These are phyloP conservation scores for Pygmarrhopalites habei DNA, from an alignment of 1,140 invertebrate species.

Conservation along the genomic window DNA sequence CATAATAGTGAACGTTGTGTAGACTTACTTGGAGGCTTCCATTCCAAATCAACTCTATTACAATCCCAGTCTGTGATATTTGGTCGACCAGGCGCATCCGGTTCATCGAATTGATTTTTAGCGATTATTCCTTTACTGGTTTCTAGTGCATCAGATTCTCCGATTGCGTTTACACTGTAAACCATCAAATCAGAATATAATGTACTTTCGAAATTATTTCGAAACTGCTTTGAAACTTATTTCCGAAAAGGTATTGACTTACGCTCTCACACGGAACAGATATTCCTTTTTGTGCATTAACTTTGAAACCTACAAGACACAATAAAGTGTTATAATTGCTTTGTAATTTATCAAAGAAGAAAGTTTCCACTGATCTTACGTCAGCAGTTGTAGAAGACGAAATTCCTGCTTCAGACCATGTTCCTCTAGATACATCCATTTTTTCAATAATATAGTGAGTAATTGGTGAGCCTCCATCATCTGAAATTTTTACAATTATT, in stretches of 20 bases:
- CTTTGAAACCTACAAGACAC: constrained; percentile 53
- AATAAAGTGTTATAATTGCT: no score
- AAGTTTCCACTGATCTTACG: no score
- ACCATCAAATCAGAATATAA: no score
- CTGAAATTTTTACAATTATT: no score
- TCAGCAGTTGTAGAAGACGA: constrained; percentile 72
- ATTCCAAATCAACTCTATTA: constrained; percentile 83
- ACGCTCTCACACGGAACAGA: constrained; percentile 64
- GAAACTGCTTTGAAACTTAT: constrained; percentile 51
- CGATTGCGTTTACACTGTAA: constrained; percentile 89
- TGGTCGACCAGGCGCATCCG: constrained; percentile 82
- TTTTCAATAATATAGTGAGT: constrained; percentile 95
- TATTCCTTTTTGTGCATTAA: constrained; percentile 91
- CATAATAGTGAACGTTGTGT: constrained; percentile 42
- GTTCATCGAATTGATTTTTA: constrained; percentile 80
- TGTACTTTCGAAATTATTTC: constrained; percentile 79
- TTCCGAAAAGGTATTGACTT: no score
- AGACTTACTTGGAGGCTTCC: constrained; percentile 77
- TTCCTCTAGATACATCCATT: constrained; percentile 89
- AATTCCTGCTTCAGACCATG: constrained; percentile 91
- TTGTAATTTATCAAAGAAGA: neutral
- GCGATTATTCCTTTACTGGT: constrained; percentile 79
- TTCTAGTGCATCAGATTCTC: constrained; percentile 84
- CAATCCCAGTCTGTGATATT: constrained; percentile 84
- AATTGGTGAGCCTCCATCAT: constrained; percentile 88